Base-by-base conservation (phyloP, 2,888 invertebrate species). In the Ectemnius lituratus region DNA sequence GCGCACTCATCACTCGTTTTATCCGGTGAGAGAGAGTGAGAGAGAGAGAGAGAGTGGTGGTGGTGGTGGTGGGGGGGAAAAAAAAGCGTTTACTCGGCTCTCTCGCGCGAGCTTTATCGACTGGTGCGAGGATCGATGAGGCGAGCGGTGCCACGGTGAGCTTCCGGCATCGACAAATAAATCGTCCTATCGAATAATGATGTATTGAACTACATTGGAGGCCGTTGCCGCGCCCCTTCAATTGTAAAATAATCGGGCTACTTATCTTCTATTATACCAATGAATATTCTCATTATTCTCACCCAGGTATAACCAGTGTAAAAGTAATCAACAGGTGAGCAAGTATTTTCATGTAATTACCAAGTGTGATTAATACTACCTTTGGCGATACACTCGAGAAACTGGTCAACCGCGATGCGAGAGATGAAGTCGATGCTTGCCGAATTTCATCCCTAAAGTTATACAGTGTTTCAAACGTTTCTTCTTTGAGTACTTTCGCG, bases 321-420 rank as follows among this genome's bases (percentile, higher is more conserved):
- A 58, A 52, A 61, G n/a, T 20, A 49, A 64, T 63, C 62, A 69
- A 67, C 67, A 69, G 68, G 69, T 63, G 62, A 69, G 60, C 45
- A 2, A 58, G 1, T 20, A 2, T 27, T 68, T 37, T 27, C 46
- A 16, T 16, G 60, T n/a, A 57, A 60, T 73, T 73, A 73, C 60
- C 63, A 37, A 27, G 27, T 2, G 67, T 62, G 59, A 14, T 64
- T 28, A 66, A 68, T 62, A 23, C n/a, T 52, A 4, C 52, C n/a
- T 0, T 47, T 47, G 49, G 11, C 16, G 52, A 52, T 37, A 37
- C 37, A 37, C 37, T 37, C 37, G 37, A 37, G 37, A 8, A 37
- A 11, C 2, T 11, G 37, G 11, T 37, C 5, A 37, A 37, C 8
- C 28, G 2, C 28, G 8, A 37, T 37, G 37, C 37, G 37, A 4